A percentile compares a stretch with the other conserved stretches of the same genome.
phyloP scores from a whole-genome alignment of 1,140 invertebrate genomes.

The Pogonomyrmex barbatus region DNA sequence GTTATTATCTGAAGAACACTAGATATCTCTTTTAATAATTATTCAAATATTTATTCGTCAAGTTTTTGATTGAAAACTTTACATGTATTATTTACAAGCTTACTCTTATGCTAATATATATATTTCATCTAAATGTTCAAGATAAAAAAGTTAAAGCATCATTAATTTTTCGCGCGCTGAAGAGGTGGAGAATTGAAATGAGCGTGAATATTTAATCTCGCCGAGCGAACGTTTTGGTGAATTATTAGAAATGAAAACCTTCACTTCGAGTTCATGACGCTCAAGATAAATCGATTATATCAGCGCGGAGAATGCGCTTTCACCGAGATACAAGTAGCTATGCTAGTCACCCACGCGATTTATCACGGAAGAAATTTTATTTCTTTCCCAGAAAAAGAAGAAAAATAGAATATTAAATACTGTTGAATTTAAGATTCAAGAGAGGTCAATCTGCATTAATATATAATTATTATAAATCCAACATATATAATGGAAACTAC shows the following conservation, averaged over 20 bases:
- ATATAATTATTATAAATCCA: not conserved
- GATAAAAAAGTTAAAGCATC: not conserved
- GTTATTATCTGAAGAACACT: not conserved
- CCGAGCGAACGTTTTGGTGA: conserved; percentile 24
- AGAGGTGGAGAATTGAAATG: not conserved
- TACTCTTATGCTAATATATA: conserved; percentile 15
- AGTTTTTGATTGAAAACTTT: conserved; percentile 4
- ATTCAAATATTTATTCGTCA: not conserved
- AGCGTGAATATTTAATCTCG: conserved; percentile 28
- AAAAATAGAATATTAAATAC: not conserved
- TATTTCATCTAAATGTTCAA: conserved; percentile 14
- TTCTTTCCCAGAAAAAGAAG: not conserved
- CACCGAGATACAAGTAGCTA: conserved; percentile 37
- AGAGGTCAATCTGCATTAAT: not conserved
- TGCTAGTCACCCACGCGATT: conserved; percentile 66
- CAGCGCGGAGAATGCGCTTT: conserved; percentile 64
- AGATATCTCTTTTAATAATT: not conserved
- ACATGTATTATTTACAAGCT: not conserved
- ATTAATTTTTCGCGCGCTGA: conserved; percentile 37
- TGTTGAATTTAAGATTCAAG: not conserved
- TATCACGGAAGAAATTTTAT: conserved; percentile 24
- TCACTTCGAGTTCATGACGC: conserved; percentile 43
- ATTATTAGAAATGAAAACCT: conserved; percentile 35
- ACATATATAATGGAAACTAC: not conserved
- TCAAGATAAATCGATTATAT: conserved; percentile 63